phyloP scores from a whole-genome alignment of 2,888 invertebrate species.

The Parapristionchus giblindavisi region DNA sequence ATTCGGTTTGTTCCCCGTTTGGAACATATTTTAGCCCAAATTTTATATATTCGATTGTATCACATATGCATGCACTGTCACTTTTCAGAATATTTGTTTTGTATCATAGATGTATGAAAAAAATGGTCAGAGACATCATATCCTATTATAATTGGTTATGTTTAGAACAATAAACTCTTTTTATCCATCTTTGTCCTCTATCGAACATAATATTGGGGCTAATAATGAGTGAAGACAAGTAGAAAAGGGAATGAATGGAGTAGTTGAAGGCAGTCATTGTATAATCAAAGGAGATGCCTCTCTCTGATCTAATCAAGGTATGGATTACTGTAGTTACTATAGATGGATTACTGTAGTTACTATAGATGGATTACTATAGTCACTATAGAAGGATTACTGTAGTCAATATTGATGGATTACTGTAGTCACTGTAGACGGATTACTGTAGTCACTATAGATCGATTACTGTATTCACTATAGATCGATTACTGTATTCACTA shows the following conservation, averaged over 20 bases:
- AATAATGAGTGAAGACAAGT: not conserved
- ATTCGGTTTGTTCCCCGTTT: not conserved
- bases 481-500: not conserved
- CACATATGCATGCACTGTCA: slow-evolving; percentile 30
- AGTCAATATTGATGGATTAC: not conserved
- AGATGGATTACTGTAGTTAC: not conserved
- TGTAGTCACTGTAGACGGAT: not conserved
- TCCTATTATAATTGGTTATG: slow-evolving; percentile 40
- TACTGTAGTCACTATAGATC: not conserved
- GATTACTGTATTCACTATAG: not conserved
- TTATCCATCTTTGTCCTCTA: not conserved
- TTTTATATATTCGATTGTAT: slow-evolving; percentile 22
- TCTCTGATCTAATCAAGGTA: slow-evolving; percentile 17
- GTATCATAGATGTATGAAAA: slow-evolving; percentile 27
- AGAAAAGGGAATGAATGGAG: slow-evolving; percentile 13
- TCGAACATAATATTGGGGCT: slow-evolving; percentile 23
- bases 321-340: too few relatives aligned
- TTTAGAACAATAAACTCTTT: not conserved
- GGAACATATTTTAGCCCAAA: not conserved
- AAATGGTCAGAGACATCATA: slow-evolving; percentile 36
- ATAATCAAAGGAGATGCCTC: slow-evolving; percentile 30
- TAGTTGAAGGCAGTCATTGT: slow-evolving; percentile 23
- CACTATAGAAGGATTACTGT: not conserved
- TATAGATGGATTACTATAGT: not conserved
- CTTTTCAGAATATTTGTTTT: slow-evolving; percentile 22